These are phyloP conservation scores for Wiebesia pumilae DNA, from an alignment of 1,140 invertebrate genomes.

Conservation along the genomic window DNA sequence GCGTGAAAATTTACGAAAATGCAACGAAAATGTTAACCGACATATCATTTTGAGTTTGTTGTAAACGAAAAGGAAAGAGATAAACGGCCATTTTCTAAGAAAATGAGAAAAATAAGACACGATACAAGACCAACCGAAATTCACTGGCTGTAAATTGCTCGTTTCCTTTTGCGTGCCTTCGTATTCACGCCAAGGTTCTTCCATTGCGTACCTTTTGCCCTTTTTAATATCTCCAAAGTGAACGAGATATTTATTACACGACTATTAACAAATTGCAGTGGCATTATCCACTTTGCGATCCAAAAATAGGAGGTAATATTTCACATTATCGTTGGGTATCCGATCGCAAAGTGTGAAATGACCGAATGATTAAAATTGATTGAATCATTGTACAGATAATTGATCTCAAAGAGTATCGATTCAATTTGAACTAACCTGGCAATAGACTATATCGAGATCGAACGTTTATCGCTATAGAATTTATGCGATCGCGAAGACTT, in stretches of 20 bases:
- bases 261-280: neutral
- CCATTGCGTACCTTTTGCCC: neutral
- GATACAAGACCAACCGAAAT: neutral
- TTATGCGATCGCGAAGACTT: too few relatives aligned
- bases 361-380: neutral
- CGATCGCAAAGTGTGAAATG: neutral
- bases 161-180: neutral
- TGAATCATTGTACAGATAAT: neutral
- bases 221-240: neutral
- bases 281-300: neutral
- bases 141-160: neutral
- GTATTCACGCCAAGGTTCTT: neutral
- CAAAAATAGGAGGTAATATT: neutral
- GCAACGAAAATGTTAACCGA: too few relatives aligned
- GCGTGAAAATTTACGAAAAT: too few relatives aligned
- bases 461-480: too few relatives aligned
- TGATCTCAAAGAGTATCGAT: neutral
- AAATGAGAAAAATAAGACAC: neutral
- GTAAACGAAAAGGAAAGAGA: neutral
- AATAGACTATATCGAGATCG: too few relatives aligned
- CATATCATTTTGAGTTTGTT: neutral
- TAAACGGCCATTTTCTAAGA: neutral
- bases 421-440: neutral
- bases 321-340: neutral
- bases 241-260: neutral